Conservation (phyloP, 2,888 invertebrate species). For the Diarsia rubi region DNA sequence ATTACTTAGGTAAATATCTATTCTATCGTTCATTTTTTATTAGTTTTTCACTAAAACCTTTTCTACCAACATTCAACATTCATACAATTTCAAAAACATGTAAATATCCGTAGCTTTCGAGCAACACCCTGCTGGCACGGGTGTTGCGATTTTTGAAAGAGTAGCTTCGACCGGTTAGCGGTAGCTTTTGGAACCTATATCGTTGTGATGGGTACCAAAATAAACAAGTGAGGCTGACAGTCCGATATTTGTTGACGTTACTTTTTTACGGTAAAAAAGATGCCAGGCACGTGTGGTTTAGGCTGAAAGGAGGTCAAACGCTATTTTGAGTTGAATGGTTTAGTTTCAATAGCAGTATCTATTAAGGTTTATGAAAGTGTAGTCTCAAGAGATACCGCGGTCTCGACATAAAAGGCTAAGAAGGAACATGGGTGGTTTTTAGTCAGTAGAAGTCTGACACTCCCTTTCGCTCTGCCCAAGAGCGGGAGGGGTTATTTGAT, state of each 20-base stretch:
- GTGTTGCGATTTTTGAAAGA: constrained; percentile 37
- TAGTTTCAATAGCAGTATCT: background rate
- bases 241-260: background rate
- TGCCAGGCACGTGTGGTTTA: background rate
- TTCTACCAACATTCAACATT: background rate
- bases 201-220: constrained; percentile 27
- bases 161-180: background rate
- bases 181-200: constrained; percentile 34
- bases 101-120: background rate
- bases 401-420: no score
- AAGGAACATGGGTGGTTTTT: no score
- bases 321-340: background rate
- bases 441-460: no score
- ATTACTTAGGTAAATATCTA: no score
- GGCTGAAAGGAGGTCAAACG: background rate
- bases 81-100: constrained; percentile 19
- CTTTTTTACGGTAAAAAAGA: constrained; percentile 13
- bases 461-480: no score
- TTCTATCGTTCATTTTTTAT: background rate
- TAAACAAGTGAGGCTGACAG: constrained; percentile 38
- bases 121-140: constrained; percentile 22
- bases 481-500: no score
- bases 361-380: background rate
- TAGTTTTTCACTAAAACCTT: background rate
- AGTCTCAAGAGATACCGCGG: no score